These are phyloP conservation scores for Megatriorchis doriae DNA, from an alignment of 2,113 vertebrate genomes.

Conservation along the genomic window DNA sequence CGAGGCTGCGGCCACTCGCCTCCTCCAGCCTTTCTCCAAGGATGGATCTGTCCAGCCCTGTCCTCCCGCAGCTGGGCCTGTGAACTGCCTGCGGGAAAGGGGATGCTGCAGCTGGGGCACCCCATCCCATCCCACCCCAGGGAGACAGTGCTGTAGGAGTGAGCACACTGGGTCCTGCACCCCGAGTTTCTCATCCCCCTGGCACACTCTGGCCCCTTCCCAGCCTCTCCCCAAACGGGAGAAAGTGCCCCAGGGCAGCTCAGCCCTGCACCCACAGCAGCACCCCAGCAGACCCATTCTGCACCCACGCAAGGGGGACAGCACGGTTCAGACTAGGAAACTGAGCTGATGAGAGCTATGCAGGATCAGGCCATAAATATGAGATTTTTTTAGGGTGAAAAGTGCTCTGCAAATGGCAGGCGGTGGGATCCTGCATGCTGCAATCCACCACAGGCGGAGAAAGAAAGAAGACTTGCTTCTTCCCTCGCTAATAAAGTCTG, in stretches of 20 bases:
- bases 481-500: slow-evolving; percentile 59
- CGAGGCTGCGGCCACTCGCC: fast-evolving
- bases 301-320: fast-evolving
- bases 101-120: background rate
- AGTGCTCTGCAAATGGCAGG: slow-evolving; percentile 29
- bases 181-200: background rate
- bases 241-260: fast-evolving
- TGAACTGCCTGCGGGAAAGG: background rate
- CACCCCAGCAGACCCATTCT: background rate
- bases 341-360: background rate
- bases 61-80: background rate
- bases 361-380: background rate
- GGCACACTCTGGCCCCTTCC: background rate
- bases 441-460: background rate
- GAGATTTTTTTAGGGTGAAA: slow-evolving; percentile 10
- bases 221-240: background rate
- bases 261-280: background rate
- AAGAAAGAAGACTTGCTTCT: slow-evolving; percentile 33
- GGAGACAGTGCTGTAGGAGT: fast-evolving
- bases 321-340: background rate
- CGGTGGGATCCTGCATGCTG: background rate
- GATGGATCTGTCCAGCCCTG: background rate
- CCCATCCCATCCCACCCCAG: too few relatives aligned
- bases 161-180: background rate
- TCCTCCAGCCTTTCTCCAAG: background rate